Base-by-base conservation (phyloP, 2,888 invertebrate species). In the Lissocephala sabroskyi region DNA sequence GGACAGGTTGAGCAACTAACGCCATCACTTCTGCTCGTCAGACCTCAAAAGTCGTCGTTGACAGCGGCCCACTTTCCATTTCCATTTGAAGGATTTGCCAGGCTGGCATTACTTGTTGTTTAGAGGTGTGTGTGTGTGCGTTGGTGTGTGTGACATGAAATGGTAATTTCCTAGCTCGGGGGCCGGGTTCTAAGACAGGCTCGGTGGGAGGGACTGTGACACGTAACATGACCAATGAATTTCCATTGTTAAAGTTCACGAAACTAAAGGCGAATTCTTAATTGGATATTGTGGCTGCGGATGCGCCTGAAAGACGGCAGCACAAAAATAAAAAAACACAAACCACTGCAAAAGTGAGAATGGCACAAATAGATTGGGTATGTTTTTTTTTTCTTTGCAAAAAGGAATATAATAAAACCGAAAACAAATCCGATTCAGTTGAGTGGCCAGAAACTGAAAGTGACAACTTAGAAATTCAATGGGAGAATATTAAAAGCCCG, bases 201-300 rank as follows among this genome's bases (percentile, higher is more conserved):
- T 36, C 28, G 9, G 26, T n/a, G 42, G 35, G 23, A 26, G 1
- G 32, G 19, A 16, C 35, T 35, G 14, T 41, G 41, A 41, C 29
- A 41, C 26, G 28, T 37, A 17, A 40, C 40, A 49, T 19, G 33
- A 44, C 43, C 40, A 28, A 49, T 55, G 50, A 50, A 55, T 56
- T 55, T 45, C 45, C 49, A 53, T 44, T 52, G 67, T 53, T 49
- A 49, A 46, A 65, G 68, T 64, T 62, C 64, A 59, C 74, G 74
- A 56, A 70, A 62, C 64, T 52, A 66, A 74, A 70, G n/a, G n/a
- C 74, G 74, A 70, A 70, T 70, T 64, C 59, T 58, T 66, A 70
- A 70, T 70, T 70, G 74, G 56, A 66, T 51, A 62, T 66, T 70
- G 70, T 49, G 70, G 68, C 66, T 73, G 55, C 45, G 56, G 35